Percentiles rank a stretch among this genome's conserved stretches.
Conservation (phyloP, 2,888 invertebrate genomes). For the Netelia virgata region DNA sequence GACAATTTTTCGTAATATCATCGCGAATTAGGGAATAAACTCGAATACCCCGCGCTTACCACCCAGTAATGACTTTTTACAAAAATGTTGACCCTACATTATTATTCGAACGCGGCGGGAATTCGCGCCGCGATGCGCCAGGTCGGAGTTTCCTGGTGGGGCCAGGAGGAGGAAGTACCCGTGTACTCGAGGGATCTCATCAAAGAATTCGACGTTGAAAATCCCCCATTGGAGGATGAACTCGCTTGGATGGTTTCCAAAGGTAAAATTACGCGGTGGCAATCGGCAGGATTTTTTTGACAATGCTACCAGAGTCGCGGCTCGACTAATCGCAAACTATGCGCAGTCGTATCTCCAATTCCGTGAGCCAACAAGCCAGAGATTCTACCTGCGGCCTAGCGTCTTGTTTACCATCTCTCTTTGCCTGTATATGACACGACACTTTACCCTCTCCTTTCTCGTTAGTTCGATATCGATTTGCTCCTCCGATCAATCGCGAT, state of each 20-base stretch:
- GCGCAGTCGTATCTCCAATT: background rate
- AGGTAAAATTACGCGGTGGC: conserved; percentile 85
- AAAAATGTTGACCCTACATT: conserved; percentile 92
- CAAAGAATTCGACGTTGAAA: conserved; percentile 94
- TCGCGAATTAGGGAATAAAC: background rate
- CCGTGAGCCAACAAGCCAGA: background rate
- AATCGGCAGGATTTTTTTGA: background rate
- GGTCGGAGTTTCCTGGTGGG: conserved; percentile 87
- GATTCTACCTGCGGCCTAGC: background rate
- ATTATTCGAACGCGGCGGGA: conserved; percentile 90
- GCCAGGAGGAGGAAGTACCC: conserved; percentile 86
- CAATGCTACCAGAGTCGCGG: background rate
- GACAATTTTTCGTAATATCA: background rate
- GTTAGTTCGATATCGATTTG: background rate
- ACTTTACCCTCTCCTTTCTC: background rate
- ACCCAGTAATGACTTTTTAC: conserved; percentile 67
- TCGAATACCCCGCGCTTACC: conserved; percentile 8
- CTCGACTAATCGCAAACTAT: background rate
- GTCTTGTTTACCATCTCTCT: conserved; percentile 17
- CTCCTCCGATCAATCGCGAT: background rate
- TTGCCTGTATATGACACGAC: background rate
- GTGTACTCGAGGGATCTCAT: conserved; percentile 94
- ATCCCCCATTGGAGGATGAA: conserved; percentile 91
- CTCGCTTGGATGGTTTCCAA: conserved; percentile 90
- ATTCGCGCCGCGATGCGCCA: conserved; percentile 77